phyloP scores from a whole-genome alignment of 2,797 vertebrate genomes.

The Sebastes goodei region DNA sequence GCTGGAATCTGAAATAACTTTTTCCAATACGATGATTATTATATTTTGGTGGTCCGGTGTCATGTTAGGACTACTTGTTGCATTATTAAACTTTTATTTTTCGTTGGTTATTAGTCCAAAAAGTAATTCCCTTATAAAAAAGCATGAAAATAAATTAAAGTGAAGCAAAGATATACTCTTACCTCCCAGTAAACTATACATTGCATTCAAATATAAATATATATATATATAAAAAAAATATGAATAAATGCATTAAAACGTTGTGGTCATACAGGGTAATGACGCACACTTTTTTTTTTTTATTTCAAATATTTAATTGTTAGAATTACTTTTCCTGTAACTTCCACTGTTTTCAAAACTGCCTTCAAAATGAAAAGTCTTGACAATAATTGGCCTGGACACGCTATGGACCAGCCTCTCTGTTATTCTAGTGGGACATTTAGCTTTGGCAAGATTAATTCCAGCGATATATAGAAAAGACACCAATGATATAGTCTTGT shows the following conservation, averaged over 20 bases:
- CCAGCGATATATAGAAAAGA: constrained; percentile 45
- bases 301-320: not conserved
- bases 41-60: not conserved
- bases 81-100: constrained; percentile 30
- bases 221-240: not conserved
- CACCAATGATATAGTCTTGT: constrained; percentile 25
- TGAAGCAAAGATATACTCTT: not conserved
- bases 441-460: constrained; percentile 30
- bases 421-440: constrained; percentile 54
- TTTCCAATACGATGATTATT: not conserved
- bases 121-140: not conserved
- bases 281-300: not conserved
- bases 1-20: not conserved
- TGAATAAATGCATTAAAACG: not conserved
- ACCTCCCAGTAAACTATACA: not conserved
- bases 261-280: not conserved
- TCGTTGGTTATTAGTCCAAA: not conserved
- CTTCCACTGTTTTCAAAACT: constrained; percentile 31
- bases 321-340: not conserved
- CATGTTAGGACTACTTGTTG: constrained; percentile 52
- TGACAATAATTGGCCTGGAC: constrained; percentile 66
- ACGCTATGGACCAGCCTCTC: constrained; percentile 42
- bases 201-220: not conserved
- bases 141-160: not conserved
- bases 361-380: constrained; percentile 34